Evolutionary conservation across 2,113 vertebrate species (phyloP), one percentile per base, ranked within the genome.

Genomic region (Dicentrarchus labrax): DNA sequence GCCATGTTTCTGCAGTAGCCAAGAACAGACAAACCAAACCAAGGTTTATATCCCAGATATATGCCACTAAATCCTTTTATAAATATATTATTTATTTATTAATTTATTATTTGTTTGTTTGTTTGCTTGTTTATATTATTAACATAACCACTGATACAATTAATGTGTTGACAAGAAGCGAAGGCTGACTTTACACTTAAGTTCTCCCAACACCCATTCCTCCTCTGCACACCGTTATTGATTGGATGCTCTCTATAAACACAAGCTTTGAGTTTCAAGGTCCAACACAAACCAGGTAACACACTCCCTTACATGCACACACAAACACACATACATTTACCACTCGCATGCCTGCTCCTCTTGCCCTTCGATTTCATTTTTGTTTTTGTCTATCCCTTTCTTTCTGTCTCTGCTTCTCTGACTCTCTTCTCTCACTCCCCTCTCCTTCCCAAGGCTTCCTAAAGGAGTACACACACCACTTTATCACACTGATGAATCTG

Each of bases 401-500:
- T 57, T 48, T 61, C 53, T 68, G 24, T 73, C 70, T 64, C 64
- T 62, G 62, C 81, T 41, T 76, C 64, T 68, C 69, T 72, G 56
- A 67, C 56, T 75, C 65, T 54, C 61, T 65, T 54, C 24, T 45
- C 60, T 66, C 60, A 15, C 69, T 68, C 72, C 7, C 62, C 19
- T 77, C 22, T 71, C 38, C 64, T 61, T 90, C 62, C 85, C 84
- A 92, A 93, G 93, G 89, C 85, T 92, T 87, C 76, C 67, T 90
- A 85, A 80, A 88, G 84, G 78, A 83, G 73, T 61, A 48, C 81
- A 86, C 60, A 81, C 82, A 68, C 71, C 84, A 90, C 89, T 95
- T 92, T 88, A 94, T 95, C 94, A 95, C 88, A 38, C 85, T 94
- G 95, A 95, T 94, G 92, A 94, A 94, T 95, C 93, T 91, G 88